phyloP scores from a whole-genome alignment of 2,888 invertebrate genomes.

The Scaeva pyrastri region DNA sequence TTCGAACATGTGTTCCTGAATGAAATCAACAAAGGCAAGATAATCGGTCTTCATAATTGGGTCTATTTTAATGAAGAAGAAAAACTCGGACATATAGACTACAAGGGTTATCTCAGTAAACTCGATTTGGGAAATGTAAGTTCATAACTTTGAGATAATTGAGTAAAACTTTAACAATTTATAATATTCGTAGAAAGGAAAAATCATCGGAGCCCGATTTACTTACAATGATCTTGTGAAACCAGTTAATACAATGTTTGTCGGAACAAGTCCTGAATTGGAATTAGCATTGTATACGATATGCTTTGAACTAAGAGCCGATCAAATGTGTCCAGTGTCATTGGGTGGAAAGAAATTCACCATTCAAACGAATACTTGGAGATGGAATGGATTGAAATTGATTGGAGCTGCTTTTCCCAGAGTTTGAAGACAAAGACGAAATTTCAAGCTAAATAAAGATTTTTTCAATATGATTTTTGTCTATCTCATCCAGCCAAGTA shows the following conservation, averaged over 20 bases:
- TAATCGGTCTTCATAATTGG: conserved; percentile 96
- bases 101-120: conserved; percentile 91
- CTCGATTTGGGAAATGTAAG: conserved; percentile 89
- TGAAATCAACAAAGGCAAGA: conserved; percentile 91
- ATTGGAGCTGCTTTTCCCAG: conserved; percentile 93
- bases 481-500: no score
- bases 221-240: conserved; percentile 89
- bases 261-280: conserved; percentile 95
- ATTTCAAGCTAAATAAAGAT: no score
- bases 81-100: conserved; percentile 88
- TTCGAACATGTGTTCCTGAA: conserved; percentile 98
- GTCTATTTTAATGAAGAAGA: conserved; percentile 93
- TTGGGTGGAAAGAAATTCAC: conserved; percentile 89
- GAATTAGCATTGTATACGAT: conserved; percentile 95
- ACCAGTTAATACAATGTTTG: conserved; percentile 91
- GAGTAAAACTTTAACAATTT: no score
- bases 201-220: conserved; percentile 89
- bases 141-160: background rate
- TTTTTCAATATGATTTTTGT: no score
- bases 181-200: conserved; percentile 90
- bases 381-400: conserved; percentile 90
- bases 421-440: conserved; percentile 85
- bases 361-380: conserved; percentile 90
- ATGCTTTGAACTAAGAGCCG: conserved; percentile 91
- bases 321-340: conserved; percentile 89